Evolutionary conservation across 1,140 invertebrate species (phyloP).

Genomic region (Carcinoscorpius rotundicauda): DNA sequence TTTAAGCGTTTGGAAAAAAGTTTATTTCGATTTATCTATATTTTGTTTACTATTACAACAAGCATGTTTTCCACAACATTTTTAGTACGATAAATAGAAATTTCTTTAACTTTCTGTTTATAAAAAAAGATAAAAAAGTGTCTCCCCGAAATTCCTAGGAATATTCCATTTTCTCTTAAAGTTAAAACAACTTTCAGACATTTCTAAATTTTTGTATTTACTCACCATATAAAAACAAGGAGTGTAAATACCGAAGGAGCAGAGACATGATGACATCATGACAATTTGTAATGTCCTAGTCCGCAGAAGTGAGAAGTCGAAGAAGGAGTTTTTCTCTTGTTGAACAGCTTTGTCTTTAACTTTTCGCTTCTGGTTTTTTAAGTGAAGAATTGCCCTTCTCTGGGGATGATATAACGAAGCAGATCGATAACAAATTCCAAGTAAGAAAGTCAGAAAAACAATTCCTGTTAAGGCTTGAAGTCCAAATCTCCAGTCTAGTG

Average conservation of each 20-base stretch:
- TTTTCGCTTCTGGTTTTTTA: slow-evolving; percentile 80
- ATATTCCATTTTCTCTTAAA: too few species aligned
- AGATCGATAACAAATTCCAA: slow-evolving; percentile 76
- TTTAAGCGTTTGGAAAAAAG: too few species aligned
- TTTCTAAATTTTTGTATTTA: neutral
- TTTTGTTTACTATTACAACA: too few species aligned
- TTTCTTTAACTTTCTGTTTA: too few species aligned
- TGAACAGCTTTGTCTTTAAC: slow-evolving; percentile 32
- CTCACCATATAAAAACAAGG: slow-evolving; percentile 71
- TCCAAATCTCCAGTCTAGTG: slow-evolving; percentile 69
- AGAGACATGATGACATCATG: slow-evolving; percentile 60
- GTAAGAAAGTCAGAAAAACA: slow-evolving; percentile 67
- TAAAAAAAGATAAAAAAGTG: too few species aligned
- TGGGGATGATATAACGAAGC: slow-evolving; percentile 83
- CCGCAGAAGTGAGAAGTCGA: slow-evolving; percentile 68
- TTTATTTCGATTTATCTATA: too few species aligned
- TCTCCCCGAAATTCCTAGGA: too few species aligned
- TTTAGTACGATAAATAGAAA: too few species aligned
- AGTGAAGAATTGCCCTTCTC: slow-evolving; percentile 69
- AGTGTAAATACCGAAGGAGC: slow-evolving; percentile 68
- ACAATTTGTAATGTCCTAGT: slow-evolving; percentile 73
- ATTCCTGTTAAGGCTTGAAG: slow-evolving; percentile 78
- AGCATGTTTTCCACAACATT: too few species aligned
- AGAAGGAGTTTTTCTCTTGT: slow-evolving; percentile 66
- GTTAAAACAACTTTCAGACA: too few species aligned